These are phyloP conservation scores for Hemibagrus wyckioides DNA, from an alignment of 2,113 vertebrate species.

Conservation along the genomic window DNA sequence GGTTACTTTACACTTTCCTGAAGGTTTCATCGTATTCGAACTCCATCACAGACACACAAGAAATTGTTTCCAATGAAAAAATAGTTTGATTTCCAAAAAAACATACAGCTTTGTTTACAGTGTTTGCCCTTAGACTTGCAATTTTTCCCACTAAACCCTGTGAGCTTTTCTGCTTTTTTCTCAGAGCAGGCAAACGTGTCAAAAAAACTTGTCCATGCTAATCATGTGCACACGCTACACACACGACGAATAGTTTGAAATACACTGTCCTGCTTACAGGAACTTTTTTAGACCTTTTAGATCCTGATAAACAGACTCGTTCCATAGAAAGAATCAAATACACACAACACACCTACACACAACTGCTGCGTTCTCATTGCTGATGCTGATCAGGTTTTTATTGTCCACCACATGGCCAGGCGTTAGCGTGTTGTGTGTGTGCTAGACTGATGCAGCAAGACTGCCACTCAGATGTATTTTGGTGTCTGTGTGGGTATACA, in stretches of 20 bases:
- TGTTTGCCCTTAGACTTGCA: background rate
- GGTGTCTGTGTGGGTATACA: slow-evolving; percentile 13
- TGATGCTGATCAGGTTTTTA: slow-evolving; percentile 63
- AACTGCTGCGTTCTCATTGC: slow-evolving; percentile 21
- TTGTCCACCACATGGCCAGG: background rate
- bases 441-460: slow-evolving; percentile 8
- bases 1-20: background rate
- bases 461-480: slow-evolving; percentile 6
- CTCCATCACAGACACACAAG: background rate
- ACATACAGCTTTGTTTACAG: background rate
- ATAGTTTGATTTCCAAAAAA: background rate
- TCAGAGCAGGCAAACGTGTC: background rate
- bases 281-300: background rate
- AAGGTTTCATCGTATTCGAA: background rate
- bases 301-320: background rate
- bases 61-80: background rate
- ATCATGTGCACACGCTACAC: background rate
- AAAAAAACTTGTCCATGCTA: background rate
- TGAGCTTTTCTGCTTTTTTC: background rate
- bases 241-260: background rate
- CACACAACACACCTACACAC: background rate
- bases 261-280: background rate
- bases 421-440: background rate
- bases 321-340: background rate
- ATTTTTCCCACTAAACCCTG: background rate